Evolutionary conservation across 2,797 vertebrate species (phyloP).

Genomic region (Sebastiscus tertius): DNA sequence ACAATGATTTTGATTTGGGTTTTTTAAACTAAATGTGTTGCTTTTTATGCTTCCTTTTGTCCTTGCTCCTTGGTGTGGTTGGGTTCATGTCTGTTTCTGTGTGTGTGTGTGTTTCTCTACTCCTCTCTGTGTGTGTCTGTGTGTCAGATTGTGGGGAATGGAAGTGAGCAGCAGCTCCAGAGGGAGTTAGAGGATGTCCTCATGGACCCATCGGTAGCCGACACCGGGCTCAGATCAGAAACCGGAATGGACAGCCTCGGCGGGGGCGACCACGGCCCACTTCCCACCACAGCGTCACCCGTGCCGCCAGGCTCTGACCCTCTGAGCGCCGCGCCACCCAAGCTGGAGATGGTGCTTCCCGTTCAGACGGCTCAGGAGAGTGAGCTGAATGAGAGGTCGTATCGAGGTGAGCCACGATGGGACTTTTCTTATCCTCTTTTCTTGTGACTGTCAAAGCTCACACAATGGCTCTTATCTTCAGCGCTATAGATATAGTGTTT

Average conservation of each 20-base stretch:
- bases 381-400: constrained; percentile 84
- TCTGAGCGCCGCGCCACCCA: constrained; percentile 83
- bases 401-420: constrained; percentile 69
- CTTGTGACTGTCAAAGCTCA: neutral
- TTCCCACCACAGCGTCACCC: constrained; percentile 80
- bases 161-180: constrained; percentile 97
- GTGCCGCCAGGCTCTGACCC: constrained; percentile 77
- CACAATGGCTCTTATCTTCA: neutral
- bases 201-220: constrained; percentile 93
- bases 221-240: constrained; percentile 76
- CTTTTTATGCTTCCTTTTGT: constrained; percentile 7
- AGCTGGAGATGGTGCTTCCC: constrained; percentile 92
- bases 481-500: neutral
- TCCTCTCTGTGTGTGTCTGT: neutral
- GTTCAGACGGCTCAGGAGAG: constrained; percentile 93
- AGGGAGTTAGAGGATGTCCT: constrained; percentile 96
- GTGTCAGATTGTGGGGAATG: constrained; percentile 96
- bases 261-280: constrained; percentile 77
- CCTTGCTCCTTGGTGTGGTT: constrained; percentile 23
- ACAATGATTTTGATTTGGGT: neutral
- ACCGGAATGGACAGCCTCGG: constrained; percentile 73
- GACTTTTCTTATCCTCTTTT: neutral
- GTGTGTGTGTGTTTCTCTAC: neutral
- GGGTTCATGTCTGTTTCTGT: constrained; percentile 21
- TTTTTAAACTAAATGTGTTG: neutral